Percentiles rank a stretch among this genome's conserved stretches.
These are phyloP conservation scores for Accipiter virgatus DNA, from an alignment of 2,113 vertebrate species.

Conservation along the genomic window DNA sequence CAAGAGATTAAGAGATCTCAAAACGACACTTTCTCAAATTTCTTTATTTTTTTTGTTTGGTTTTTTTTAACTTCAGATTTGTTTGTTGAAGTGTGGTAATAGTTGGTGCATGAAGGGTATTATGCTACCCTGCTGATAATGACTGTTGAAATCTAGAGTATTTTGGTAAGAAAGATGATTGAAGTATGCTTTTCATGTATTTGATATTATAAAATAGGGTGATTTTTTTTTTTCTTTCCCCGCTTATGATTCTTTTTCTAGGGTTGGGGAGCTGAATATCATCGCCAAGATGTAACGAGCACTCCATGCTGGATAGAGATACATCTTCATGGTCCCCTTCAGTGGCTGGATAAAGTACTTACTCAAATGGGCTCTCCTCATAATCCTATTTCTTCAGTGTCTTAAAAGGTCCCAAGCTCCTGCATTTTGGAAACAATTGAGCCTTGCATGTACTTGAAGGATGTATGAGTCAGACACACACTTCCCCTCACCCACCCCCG, in stretches of 20 bases:
- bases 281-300: slow-evolving; percentile 98
- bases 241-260: slow-evolving; percentile 57
- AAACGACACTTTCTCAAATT: background rate
- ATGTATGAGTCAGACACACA: slow-evolving; percentile 83
- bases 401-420: slow-evolving; percentile 75
- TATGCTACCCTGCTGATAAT: background rate
- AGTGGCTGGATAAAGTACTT: slow-evolving; percentile 99
- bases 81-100: background rate
- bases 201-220: background rate
- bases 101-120: background rate
- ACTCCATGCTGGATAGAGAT: slow-evolving; percentile 99
- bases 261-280: slow-evolving; percentile 99
- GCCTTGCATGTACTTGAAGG: slow-evolving; percentile 92
- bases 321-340: slow-evolving; percentile 95
- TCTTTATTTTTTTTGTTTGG: background rate
- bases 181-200: background rate
- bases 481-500: background rate
- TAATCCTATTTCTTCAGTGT: slow-evolving; percentile 97
- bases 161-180: background rate
- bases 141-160: background rate
- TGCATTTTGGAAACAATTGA: slow-evolving; percentile 71
- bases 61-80: background rate
- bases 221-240: background rate
- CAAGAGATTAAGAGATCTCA: background rate
- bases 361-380: slow-evolving; percentile 99